Evolutionary conservation across 2,113 vertebrate genomes (phyloP).

Genomic region (Scopus umbretta): DNA sequence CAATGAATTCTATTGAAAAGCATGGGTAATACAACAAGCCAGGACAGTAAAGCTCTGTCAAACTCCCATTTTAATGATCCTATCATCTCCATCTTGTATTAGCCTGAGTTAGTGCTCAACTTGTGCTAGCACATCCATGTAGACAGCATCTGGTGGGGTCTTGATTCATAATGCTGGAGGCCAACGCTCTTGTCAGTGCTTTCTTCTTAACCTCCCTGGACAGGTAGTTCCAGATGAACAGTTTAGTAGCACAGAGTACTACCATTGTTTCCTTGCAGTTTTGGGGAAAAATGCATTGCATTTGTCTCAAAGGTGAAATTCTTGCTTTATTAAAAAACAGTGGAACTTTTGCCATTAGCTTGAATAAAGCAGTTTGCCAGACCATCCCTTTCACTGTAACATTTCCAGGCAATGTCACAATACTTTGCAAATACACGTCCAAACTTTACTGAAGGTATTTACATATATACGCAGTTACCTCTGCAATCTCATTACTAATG

Average conservation of each 20-base stretch:
- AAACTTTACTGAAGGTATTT: background rate
- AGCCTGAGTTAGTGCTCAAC: background rate
- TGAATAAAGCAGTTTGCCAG: background rate
- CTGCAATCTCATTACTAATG: background rate
- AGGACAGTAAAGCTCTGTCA: background rate
- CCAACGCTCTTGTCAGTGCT: rapidly evolving
- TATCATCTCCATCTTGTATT: background rate
- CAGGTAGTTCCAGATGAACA: background rate
- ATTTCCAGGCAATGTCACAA: background rate
- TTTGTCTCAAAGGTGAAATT: background rate
- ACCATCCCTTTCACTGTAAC: background rate
- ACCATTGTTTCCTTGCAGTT: background rate
- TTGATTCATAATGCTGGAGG: background rate
- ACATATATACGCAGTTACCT: background rate
- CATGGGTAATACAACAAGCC: background rate
- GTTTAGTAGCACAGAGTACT: background rate
- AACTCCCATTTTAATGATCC: background rate
- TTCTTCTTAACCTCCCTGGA: background rate
- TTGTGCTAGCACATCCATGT: background rate
- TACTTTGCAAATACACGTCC: background rate
- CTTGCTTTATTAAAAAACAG: background rate
- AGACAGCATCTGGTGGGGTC: background rate
- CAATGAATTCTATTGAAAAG: background rate
- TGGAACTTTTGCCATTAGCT: background rate
- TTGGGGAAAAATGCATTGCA: background rate